A percentile compares a stretch with the other conserved stretches of the same genome.
Evolutionary conservation across 2,888 invertebrate genomes (phyloP).

Genomic region (Choreutis nemorana): DNA sequence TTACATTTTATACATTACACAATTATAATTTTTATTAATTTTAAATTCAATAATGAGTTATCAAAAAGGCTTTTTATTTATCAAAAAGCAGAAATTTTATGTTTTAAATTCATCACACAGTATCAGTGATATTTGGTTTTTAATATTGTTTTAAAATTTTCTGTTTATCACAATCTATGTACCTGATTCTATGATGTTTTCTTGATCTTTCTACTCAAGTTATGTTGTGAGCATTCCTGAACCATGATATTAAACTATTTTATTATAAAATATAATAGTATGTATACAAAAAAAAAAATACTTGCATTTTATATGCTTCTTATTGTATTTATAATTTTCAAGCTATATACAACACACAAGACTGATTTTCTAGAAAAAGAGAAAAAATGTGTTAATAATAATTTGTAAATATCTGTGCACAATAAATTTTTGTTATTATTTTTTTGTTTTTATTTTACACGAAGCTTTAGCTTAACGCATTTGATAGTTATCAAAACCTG

Average conservation of each 20-base stretch:
- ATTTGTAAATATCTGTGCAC: constrained; percentile 61
- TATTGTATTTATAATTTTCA: constrained; percentile 53
- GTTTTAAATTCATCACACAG: too few relatives aligned
- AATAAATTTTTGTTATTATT: constrained; percentile 57
- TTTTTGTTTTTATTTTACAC: constrained; percentile 41
- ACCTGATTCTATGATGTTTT: neutral
- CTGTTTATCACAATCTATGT: too few relatives aligned
- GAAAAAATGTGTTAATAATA: constrained; percentile 39
- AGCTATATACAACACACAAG: constrained; percentile 64
- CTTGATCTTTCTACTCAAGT: neutral
- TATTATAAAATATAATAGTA: too few relatives aligned
- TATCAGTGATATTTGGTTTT: too few relatives aligned
- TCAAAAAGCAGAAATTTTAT: too few relatives aligned
- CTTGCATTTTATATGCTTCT: constrained; percentile 5
- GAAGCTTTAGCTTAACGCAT: constrained; percentile 11
- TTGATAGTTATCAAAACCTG: constrained; percentile 7
- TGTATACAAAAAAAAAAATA: neutral
- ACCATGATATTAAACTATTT: neutral
- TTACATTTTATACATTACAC: too few relatives aligned
- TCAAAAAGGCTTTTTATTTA: too few relatives aligned
- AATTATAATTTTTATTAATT: too few relatives aligned
- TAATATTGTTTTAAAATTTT: too few relatives aligned
- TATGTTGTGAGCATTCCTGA: neutral
- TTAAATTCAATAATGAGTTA: too few relatives aligned
- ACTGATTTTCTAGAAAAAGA: constrained; percentile 60